Evolutionary conservation across 2,797 vertebrate genomes (phyloP).

Genomic region (Schizopygopsis pylzovi): DNA sequence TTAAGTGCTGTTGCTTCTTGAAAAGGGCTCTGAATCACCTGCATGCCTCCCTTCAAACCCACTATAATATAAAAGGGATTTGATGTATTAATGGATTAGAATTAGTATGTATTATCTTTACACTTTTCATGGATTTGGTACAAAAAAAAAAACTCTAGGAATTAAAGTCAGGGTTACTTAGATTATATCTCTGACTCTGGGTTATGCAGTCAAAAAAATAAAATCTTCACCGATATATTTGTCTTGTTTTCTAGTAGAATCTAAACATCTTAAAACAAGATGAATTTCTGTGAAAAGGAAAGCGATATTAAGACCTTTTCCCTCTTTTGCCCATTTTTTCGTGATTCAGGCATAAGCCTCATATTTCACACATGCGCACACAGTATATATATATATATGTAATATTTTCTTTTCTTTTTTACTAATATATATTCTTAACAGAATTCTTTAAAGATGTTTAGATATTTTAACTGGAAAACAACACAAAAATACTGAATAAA

Average conservation of each 20-base stretch:
- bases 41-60: constrained; percentile 56
- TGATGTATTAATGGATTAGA: constrained; percentile 50
- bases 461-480: constrained; percentile 12
- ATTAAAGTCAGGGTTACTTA: constrained; percentile 28
- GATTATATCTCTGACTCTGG: not conserved
- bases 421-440: not conserved
- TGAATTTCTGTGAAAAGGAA: not conserved
- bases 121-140: constrained; percentile 47
- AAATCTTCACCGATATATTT: not conserved
- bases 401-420: too few species aligned
- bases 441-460: not conserved
- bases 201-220: not conserved
- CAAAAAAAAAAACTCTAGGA: not conserved
- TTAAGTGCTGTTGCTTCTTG: constrained; percentile 46
- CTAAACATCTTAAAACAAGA: not conserved
- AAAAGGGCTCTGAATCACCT: constrained; percentile 59
- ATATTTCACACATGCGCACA: not conserved
- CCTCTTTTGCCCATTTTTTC: not conserved
- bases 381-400: not conserved
- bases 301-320: not conserved
- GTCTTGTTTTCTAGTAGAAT: constrained; percentile 1
- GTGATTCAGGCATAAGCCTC: not conserved
- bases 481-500: not conserved
- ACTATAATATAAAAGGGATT: constrained; percentile 53
- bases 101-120: constrained; percentile 54